Evolutionary conservation across 2,113 vertebrate species (phyloP).

Genomic region (Carassius gibelio): DNA sequence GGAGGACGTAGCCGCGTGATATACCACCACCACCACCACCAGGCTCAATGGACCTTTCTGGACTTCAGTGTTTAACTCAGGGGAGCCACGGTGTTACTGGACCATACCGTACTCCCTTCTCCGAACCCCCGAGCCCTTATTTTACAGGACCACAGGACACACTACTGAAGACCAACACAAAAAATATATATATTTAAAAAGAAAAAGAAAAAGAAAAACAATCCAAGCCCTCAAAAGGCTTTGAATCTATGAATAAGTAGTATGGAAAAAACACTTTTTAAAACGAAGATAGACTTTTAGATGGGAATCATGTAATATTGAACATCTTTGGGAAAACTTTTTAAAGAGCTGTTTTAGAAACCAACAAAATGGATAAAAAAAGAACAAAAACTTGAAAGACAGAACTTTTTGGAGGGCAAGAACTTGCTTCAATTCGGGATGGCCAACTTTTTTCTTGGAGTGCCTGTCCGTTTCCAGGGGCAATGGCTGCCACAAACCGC

Average conservation of each 20-base stretch:
- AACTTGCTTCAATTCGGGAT: conserved; percentile 74
- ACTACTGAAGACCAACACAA: conserved; percentile 38
- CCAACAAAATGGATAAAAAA: conserved; percentile 64
- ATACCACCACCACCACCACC: conserved; percentile 18
- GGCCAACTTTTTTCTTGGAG: conserved; percentile 83
- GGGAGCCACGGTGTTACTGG: conserved; percentile 68
- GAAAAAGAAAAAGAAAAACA: conserved; percentile 66
- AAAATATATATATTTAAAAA: conserved; percentile 25
- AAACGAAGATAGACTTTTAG: conserved; percentile 56
- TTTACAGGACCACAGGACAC: conserved; percentile 50
- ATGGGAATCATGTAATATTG: conserved; percentile 65
- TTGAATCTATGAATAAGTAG: conserved; percentile 62
- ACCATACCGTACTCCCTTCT: conserved; percentile 64
- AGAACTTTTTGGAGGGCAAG: conserved; percentile 72
- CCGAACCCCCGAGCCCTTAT: conserved; percentile 64
- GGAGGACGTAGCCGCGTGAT: conserved; percentile 73
- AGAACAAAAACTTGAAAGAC: conserved; percentile 56
- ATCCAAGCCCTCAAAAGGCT: conserved; percentile 65
- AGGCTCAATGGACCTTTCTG: conserved; percentile 62
- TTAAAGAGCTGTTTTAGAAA: conserved; percentile 73
- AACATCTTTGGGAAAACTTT: conserved; percentile 66
- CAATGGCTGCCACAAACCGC: conserved; percentile 83
- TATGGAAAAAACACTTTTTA: conserved; percentile 58
- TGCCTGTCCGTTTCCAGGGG: conserved; percentile 91
- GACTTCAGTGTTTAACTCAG: conserved; percentile 71